phyloP scores from a whole-genome alignment of 2,888 invertebrate genomes.

The Heteromurus nitidus region DNA sequence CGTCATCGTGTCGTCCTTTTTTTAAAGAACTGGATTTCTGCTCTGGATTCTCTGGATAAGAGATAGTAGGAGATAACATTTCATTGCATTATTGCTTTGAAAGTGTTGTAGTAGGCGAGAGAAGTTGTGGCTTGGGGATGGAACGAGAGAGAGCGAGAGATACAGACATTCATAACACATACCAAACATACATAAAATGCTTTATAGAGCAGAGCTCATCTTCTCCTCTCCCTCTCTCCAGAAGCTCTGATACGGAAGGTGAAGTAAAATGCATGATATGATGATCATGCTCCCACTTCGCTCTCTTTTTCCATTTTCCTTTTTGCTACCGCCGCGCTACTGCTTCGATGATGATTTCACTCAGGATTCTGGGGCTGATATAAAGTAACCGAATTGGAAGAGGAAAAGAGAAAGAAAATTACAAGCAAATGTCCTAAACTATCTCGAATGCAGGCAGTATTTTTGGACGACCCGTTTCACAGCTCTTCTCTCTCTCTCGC shows the following conservation, averaged over 20 bases:
- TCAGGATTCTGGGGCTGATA: constrained; percentile 2
- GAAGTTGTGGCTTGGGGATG: constrained; percentile 65
- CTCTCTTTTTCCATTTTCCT: constrained; percentile 15
- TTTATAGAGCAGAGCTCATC: constrained; percentile 21
- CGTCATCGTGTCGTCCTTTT: constrained; percentile 48
- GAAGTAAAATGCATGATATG: constrained; percentile 59
- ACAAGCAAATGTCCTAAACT: constrained; percentile 66
- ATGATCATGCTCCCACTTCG: constrained; percentile 4
- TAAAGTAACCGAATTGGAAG: constrained; percentile 51
- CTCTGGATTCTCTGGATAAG: constrained; percentile 59
- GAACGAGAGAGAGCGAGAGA: constrained; percentile 40
- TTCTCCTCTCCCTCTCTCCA: too few relatives aligned
- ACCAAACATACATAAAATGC: constrained; percentile 34
- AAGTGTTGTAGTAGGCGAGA: constrained; percentile 57
- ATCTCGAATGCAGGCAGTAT: constrained; percentile 43
- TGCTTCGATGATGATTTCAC: constrained; percentile 13
- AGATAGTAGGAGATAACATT: constrained; percentile 53
- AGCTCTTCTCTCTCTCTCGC: too few relatives aligned
- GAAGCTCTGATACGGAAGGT: too few relatives aligned
- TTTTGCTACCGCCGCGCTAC: constrained; percentile 7
- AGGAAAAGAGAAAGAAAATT: constrained; percentile 61
- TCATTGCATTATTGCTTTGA: constrained; percentile 58
- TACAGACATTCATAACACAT: constrained; percentile 57
- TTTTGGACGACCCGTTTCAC: constrained; percentile 53
- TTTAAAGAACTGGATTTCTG: constrained; percentile 57